These are phyloP conservation scores for Drosophila biarmipes DNA, from an alignment of 1,140 invertebrate species.

Conservation along the genomic window DNA sequence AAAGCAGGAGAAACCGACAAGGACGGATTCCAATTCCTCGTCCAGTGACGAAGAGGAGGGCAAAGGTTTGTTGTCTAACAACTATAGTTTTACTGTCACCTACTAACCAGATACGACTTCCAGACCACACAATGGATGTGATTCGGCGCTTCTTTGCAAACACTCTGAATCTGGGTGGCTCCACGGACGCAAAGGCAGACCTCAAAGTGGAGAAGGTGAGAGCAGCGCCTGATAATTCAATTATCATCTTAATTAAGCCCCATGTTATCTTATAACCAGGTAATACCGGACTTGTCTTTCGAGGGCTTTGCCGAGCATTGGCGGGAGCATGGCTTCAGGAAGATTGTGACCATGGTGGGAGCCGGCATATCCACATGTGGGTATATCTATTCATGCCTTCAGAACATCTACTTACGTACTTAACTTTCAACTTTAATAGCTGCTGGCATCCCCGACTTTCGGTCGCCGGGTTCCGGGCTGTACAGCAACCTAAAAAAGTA, in stretches of 20 bases:
- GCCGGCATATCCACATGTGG: conserved; percentile 98
- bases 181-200: conserved; percentile 12
- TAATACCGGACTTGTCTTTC: conserved; percentile 86
- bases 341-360: conserved; percentile 96
- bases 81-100: conserved; percentile 13
- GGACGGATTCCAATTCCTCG: background rate
- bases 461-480: conserved; percentile 95
- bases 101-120: background rate
- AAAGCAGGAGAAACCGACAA: background rate
- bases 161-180: conserved; percentile 37
- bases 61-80: conserved; percentile 9
- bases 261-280: conserved; percentile 55
- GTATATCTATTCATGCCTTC: conserved; percentile 41
- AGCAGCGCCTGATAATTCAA: background rate
- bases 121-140: conserved; percentile 59
- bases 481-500: conserved; percentile 97
- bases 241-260: background rate
- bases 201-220: conserved; percentile 50
- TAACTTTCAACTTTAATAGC: conserved; percentile 89
- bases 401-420: background rate
- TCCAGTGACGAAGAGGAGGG: conserved; percentile 25
- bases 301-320: conserved; percentile 91
- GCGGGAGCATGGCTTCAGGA: conserved; percentile 90
- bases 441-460: conserved; percentile 97
- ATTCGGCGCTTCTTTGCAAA: conserved; percentile 63